Percentiles rank a stretch among this genome's conserved stretches.
Conservation (phyloP, 2,888 invertebrate genomes). For the Proisotoma minuta region DNA sequence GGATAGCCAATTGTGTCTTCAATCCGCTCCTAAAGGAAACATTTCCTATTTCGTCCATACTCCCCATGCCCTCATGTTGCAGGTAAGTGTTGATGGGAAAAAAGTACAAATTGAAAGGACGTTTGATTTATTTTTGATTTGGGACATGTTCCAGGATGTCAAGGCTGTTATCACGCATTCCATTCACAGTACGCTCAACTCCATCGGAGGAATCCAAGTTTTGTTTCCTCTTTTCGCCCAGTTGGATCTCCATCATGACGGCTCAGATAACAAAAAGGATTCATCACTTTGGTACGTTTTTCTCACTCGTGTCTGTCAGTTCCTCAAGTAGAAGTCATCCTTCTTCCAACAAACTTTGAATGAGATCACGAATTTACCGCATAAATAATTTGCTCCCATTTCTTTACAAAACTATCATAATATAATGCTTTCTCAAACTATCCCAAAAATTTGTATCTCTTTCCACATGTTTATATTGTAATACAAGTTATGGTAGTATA, state of each 20-base stretch:
- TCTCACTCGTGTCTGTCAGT: neutral
- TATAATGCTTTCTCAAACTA: no score
- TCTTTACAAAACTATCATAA: no score
- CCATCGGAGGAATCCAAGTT: constrained; percentile 97
- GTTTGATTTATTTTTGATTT: neutral
- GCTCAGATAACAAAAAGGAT: constrained; percentile 77
- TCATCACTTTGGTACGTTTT: constrained; percentile 75
- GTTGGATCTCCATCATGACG: constrained; percentile 88
- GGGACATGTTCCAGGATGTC: constrained; percentile 71
- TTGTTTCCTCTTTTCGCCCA: constrained; percentile 96
- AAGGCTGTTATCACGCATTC: constrained; percentile 99
- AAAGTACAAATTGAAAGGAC: constrained; percentile 3
- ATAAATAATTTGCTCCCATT: constrained; percentile 1
- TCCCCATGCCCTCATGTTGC: constrained; percentile 97
- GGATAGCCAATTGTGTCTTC: constrained; percentile 91
- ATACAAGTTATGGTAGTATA: no score
- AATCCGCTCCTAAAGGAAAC: constrained; percentile 97
- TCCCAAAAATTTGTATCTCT: no score
- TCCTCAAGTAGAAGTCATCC: constrained; percentile 12
- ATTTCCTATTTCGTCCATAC: constrained; percentile 97
- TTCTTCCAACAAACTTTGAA: constrained; percentile 5
- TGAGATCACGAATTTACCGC: neutral
- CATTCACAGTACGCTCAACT: constrained; percentile 97
- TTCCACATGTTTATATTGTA: no score
- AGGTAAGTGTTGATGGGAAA: constrained; percentile 59